A percentile compares a stretch with the other conserved stretches of the same genome.
These are phyloP conservation scores for Lepus europaeus DNA, from an alignment of 2,113 vertebrate species.

Conservation along the genomic window DNA sequence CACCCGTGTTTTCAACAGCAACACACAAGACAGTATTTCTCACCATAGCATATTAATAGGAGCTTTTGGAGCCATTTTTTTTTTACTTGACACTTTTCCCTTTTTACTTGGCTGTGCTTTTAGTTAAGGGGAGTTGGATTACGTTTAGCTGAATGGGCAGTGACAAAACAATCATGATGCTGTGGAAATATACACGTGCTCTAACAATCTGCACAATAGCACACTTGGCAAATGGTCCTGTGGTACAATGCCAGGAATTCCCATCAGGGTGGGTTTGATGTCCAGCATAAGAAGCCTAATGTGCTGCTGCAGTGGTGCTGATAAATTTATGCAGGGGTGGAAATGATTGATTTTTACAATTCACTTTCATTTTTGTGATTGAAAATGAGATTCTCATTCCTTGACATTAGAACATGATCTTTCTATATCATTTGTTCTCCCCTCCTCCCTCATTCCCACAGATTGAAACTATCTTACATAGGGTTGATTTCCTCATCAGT, in stretches of 20 bases:
- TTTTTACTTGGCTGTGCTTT: conserved; percentile 50
- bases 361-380: conserved; percentile 29
- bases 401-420: background rate
- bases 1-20: conserved; percentile 32
- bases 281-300: background rate
- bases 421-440: background rate
- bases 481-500: background rate
- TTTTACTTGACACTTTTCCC: conserved; percentile 17
- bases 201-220: background rate
- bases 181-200: background rate
- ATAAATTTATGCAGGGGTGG: background rate
- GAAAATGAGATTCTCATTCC: conserved; percentile 10
- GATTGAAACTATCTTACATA: background rate
- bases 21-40: conserved; percentile 45
- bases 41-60: conserved; percentile 29
- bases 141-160: background rate
- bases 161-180: background rate
- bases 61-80: background rate
- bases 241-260: background rate
- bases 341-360: conserved; percentile 31
- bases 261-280: background rate
- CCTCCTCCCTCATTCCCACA: background rate
- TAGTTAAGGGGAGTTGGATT: background rate
- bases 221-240: background rate
- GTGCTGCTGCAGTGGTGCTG: background rate